Conservation (phyloP, 2,113 vertebrate genomes). For the Lucifuga dentata region DNA sequence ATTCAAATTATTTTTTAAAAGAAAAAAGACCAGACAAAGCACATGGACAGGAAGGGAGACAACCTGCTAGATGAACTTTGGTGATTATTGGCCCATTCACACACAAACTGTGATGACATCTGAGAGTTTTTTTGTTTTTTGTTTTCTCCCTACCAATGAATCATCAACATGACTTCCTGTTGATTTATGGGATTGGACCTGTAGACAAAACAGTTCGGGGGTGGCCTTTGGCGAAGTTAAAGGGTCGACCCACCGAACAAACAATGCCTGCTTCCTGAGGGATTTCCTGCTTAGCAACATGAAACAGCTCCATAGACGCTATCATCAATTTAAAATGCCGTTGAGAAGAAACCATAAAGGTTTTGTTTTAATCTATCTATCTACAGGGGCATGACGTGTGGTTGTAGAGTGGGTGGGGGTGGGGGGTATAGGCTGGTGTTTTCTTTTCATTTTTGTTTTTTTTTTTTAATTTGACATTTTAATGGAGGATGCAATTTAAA, state of each 20-base stretch:
- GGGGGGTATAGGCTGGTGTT: too few relatives aligned
- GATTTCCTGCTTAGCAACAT: constrained; percentile 44
- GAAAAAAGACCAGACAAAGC: constrained; percentile 44
- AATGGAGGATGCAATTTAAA: too few relatives aligned
- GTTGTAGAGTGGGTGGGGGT: too few relatives aligned
- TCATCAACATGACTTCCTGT: constrained; percentile 41
- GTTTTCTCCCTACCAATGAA: constrained; percentile 22
- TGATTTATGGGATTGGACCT: constrained; percentile 46
- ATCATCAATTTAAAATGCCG: constrained; percentile 23
- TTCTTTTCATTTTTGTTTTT: too few relatives aligned
- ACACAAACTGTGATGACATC: constrained; percentile 40
- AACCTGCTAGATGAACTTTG: constrained; percentile 41
- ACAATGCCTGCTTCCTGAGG: constrained; percentile 33
- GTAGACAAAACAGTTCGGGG: constrained; percentile 45
- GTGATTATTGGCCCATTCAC: constrained; percentile 20
- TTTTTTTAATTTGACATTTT: too few relatives aligned
- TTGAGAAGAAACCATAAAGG: too few relatives aligned
- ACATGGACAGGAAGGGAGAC: constrained; percentile 63
- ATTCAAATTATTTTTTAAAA: constrained; percentile 26
- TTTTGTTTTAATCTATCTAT: too few relatives aligned
- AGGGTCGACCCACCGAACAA: constrained; percentile 46
- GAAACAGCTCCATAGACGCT: constrained; percentile 16
- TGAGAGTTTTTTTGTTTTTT: constrained; percentile 38
- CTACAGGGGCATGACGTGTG: too few relatives aligned
- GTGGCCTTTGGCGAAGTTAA: constrained; percentile 26